phyloP scores from a whole-genome alignment of 2,797 vertebrate genomes.

The Columba guinea region DNA sequence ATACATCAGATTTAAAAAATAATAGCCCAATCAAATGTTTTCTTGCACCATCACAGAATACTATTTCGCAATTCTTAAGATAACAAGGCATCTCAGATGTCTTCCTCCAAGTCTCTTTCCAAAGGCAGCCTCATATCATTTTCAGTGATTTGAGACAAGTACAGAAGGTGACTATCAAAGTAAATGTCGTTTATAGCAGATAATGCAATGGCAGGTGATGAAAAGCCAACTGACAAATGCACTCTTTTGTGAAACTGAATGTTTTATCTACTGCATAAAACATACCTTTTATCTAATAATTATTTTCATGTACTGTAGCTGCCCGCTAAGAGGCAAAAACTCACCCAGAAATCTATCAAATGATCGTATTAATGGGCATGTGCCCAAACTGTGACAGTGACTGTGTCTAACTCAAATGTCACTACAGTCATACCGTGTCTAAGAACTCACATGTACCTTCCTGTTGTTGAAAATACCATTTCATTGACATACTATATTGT shows the following conservation, averaged over 20 bases:
- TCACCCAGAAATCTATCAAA: neutral
- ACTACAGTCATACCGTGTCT: neutral
- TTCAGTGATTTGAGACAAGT: neutral
- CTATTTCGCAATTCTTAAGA: neutral
- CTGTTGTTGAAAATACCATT: neutral
- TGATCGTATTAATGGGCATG: fast-evolving
- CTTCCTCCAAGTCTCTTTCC: neutral
- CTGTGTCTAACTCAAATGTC: neutral
- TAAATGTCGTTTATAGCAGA: neutral
- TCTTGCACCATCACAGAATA: neutral
- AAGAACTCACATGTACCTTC: neutral
- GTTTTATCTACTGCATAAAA: neutral
- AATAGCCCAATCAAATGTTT: neutral
- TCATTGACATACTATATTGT: fast-evolving
- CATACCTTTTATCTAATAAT: neutral
- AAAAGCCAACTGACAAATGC: neutral
- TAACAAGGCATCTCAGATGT: neutral
- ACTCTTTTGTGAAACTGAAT: neutral
- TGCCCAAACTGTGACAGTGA: neutral
- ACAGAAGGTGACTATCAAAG: neutral
- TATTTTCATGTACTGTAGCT: neutral
- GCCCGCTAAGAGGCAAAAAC: neutral
- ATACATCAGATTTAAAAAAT: neutral
- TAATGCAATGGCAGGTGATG: neutral
- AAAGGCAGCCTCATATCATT: neutral